phyloP scores from a whole-genome alignment of 2,888 invertebrate genomes.

The Melieria omissa region DNA sequence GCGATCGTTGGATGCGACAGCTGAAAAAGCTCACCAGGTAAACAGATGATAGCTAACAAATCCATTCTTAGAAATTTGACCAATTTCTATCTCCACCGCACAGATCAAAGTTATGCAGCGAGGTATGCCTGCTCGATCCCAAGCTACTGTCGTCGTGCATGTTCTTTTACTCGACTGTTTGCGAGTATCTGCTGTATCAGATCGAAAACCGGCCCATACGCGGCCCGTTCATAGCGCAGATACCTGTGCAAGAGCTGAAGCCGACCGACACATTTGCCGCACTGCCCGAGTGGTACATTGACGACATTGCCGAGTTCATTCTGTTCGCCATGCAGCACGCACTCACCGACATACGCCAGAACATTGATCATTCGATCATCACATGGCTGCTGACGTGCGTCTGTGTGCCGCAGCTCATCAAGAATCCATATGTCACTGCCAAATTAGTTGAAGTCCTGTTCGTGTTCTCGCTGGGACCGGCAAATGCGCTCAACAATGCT shows the following conservation, averaged over 20 bases:
- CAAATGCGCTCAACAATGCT: constrained; percentile 65
- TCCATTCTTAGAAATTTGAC: neutral
- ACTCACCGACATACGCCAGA: constrained; percentile 75
- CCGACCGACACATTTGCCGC: constrained; percentile 84
- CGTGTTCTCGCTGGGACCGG: constrained; percentile 79
- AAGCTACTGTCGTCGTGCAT: constrained; percentile 83
- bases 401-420: constrained; percentile 89
- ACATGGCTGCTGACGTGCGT: constrained; percentile 90
- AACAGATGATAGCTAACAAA: constrained; percentile 11
- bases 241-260: constrained; percentile 72
- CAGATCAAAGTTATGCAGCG: constrained; percentile 91
- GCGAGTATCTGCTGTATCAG: constrained; percentile 79
- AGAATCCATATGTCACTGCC: constrained; percentile 96
- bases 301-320: constrained; percentile 96
- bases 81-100: neutral
- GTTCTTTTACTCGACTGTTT: constrained; percentile 87
- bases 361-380: constrained; percentile 84
- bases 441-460: constrained; percentile 93
- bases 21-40: constrained; percentile 79
- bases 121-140: constrained; percentile 88
- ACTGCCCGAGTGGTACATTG: constrained; percentile 96
- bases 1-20: constrained; percentile 89
- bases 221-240: constrained; percentile 67
- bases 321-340: constrained; percentile 89
- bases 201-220: constrained; percentile 71